A percentile compares a stretch with the other conserved stretches of the same genome.
Conservation (phyloP, 2,888 invertebrate species). For the Callosobruchus maculatus region DNA sequence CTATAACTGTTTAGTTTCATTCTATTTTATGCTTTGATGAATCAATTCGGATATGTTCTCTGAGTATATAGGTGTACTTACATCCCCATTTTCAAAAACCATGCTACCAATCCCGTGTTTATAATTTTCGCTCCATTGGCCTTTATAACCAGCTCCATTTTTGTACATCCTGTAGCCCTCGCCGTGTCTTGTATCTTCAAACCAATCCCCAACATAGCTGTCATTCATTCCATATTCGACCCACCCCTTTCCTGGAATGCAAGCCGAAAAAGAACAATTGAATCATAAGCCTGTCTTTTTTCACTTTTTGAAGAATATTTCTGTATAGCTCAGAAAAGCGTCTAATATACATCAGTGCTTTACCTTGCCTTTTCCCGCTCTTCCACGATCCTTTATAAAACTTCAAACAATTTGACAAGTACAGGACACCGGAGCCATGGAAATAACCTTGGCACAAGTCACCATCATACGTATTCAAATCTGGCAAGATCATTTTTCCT, state of each 20-base stretch:
- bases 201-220: slow-evolving; percentile 50
- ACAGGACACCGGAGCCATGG: slow-evolving; percentile 45
- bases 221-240: slow-evolving; percentile 37
- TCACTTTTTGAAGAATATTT: too few relatives aligned
- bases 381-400: slow-evolving; percentile 49
- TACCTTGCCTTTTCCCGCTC: slow-evolving; percentile 44
- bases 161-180: slow-evolving; percentile 55
- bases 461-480: slow-evolving; percentile 58
- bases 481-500: slow-evolving; percentile 55
- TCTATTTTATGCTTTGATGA: too few relatives aligned
- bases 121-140: slow-evolving; percentile 53
- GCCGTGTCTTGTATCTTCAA: slow-evolving; percentile 49
- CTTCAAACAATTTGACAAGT: slow-evolving; percentile 28
- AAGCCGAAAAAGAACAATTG: background rate
- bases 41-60: too few relatives aligned
- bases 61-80: slow-evolving; percentile 34
- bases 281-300: too few relatives aligned
- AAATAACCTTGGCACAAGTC: slow-evolving; percentile 56
- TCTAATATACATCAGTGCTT: background rate
- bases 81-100: slow-evolving; percentile 60
- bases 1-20: too few relatives aligned
- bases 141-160: slow-evolving; percentile 55
- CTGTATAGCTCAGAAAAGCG: too few relatives aligned
- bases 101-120: slow-evolving; percentile 59
- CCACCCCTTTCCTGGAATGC: slow-evolving; percentile 40